phyloP scores from a whole-genome alignment of 2,113 vertebrate genomes.

The Symphodus melops region DNA sequence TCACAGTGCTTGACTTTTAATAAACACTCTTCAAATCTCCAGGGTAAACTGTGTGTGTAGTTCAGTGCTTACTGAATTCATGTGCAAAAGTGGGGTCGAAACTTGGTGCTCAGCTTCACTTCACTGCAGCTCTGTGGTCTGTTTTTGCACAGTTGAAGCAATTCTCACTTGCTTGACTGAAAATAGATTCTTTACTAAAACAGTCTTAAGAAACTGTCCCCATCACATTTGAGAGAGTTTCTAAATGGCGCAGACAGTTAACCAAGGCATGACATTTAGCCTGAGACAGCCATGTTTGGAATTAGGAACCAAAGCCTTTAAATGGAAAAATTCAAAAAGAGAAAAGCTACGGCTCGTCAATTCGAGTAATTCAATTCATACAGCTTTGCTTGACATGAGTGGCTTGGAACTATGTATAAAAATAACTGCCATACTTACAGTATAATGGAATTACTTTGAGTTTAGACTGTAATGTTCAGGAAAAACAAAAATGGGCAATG shows the following conservation, averaged over 20 bases:
- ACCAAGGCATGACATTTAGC: conserved; percentile 60
- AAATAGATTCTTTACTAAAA: conserved; percentile 37
- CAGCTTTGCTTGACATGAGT: conserved; percentile 53
- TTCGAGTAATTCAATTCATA: conserved; percentile 63
- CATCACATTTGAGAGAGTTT: conserved; percentile 48
- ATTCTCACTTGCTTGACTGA: conserved; percentile 57
- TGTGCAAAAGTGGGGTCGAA: conserved; percentile 44
- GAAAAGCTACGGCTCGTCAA: conserved; percentile 51
- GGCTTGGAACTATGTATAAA: conserved; percentile 44
- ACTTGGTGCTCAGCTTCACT: conserved; percentile 60
- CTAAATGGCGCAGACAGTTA: conserved; percentile 49
- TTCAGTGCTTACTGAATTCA: conserved; percentile 25
- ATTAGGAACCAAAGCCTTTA: conserved; percentile 56
- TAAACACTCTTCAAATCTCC: conserved; percentile 14
- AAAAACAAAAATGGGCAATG: conserved; percentile 56
- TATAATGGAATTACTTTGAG: conserved; percentile 66
- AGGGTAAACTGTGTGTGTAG: conserved; percentile 15
- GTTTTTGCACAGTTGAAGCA: conserved; percentile 43
- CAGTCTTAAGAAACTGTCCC: conserved; percentile 70
- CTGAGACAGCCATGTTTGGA: conserved; percentile 60
- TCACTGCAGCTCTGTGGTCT: conserved; percentile 46
- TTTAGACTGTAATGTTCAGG: conserved; percentile 62
- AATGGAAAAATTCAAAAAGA: conserved; percentile 67
- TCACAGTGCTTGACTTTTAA: conserved; percentile 5
- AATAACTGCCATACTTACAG: conserved; percentile 51